Evolutionary conservation across 1,140 invertebrate genomes (phyloP).

Genomic region (Archegozetes longisetosus): DNA sequence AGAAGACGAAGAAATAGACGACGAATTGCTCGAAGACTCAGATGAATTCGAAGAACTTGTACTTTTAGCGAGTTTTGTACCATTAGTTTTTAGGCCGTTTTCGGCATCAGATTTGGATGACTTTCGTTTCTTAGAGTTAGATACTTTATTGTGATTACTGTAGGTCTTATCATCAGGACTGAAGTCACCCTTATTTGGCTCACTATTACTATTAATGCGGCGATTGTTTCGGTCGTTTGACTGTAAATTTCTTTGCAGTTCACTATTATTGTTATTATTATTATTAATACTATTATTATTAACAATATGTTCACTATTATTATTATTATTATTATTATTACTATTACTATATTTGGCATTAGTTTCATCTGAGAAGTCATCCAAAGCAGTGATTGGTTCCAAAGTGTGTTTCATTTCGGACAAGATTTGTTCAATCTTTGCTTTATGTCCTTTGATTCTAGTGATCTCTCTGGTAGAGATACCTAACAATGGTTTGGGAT

Average conservation of each 20-base stretch:
- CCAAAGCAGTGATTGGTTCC: slow-evolving; percentile 10
- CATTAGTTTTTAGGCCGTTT: not conserved
- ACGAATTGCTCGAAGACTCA: slow-evolving; percentile 4
- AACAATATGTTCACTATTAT: not conserved
- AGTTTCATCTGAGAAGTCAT: slow-evolving; percentile 5
- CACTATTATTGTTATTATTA: not conserved
- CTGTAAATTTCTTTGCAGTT: not conserved
- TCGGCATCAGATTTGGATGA: not conserved
- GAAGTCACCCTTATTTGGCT: not conserved
- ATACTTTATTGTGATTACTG: not conserved
- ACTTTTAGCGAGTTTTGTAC: not conserved
- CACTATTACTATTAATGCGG: not conserved
- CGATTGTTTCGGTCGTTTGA: not conserved
- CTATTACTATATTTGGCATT: not conserved
- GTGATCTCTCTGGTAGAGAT: slow-evolving; percentile 27
- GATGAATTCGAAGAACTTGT: slow-evolving; percentile 6
- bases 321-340: not conserved
- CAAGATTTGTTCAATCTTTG: slow-evolving; percentile 16
- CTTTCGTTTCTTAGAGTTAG: not conserved
- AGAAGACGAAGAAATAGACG: slow-evolving; percentile 9
- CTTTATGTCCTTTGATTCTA: slow-evolving; percentile 5
- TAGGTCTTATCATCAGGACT: not conserved
- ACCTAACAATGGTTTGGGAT: slow-evolving; percentile 48
- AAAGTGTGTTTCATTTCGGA: slow-evolving; percentile 16
- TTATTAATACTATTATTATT: not conserved